These are phyloP conservation scores for Fragariocoptes setiger DNA, from an alignment of 1,140 invertebrate genomes.

Conservation along the genomic window DNA sequence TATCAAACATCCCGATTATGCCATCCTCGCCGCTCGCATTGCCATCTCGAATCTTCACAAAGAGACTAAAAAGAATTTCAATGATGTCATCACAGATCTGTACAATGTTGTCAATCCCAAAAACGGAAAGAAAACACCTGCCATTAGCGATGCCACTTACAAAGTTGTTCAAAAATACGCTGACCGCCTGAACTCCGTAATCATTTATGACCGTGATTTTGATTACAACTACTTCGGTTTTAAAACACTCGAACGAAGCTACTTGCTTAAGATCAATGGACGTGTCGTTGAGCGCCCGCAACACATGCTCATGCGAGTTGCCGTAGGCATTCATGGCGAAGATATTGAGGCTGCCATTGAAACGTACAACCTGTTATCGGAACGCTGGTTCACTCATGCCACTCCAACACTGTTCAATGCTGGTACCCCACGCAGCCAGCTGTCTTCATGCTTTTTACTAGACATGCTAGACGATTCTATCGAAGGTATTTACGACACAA, in stretches of 20 bases:
- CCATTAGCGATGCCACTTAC: slow-evolving; percentile 54
- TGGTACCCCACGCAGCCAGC: slow-evolving; percentile 57
- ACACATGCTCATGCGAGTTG: slow-evolving; percentile 91
- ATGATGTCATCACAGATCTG: slow-evolving; percentile 67
- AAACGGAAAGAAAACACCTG: slow-evolving; percentile 32
- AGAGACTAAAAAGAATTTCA: slow-evolving; percentile 64
- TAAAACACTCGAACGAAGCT: slow-evolving; percentile 78
- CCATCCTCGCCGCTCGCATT: slow-evolving; percentile 68
- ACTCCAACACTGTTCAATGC: slow-evolving; percentile 88
- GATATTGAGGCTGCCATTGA: slow-evolving; percentile 75
- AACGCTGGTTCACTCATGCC: slow-evolving; percentile 88
- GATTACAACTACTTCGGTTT: slow-evolving; percentile 96
- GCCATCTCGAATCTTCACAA: slow-evolving; percentile 92
- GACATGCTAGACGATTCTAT: slow-evolving; percentile 88
- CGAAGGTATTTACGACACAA: slow-evolving; percentile 82
- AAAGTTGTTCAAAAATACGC: slow-evolving; percentile 57
- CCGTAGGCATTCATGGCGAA: slow-evolving; percentile 79
- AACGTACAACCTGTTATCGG: slow-evolving; percentile 81
- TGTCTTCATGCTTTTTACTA: slow-evolving; percentile 77
- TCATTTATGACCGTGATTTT: slow-evolving; percentile 90
- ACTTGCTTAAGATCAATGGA: slow-evolving; percentile 65
- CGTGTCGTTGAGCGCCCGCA: slow-evolving; percentile 87
- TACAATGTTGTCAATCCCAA: slow-evolving; percentile 36
- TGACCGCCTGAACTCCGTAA: slow-evolving; percentile 65
- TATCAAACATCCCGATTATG: slow-evolving; percentile 85